Conservation (phyloP, 1,140 invertebrate genomes). For the Drosophila orena region DNA sequence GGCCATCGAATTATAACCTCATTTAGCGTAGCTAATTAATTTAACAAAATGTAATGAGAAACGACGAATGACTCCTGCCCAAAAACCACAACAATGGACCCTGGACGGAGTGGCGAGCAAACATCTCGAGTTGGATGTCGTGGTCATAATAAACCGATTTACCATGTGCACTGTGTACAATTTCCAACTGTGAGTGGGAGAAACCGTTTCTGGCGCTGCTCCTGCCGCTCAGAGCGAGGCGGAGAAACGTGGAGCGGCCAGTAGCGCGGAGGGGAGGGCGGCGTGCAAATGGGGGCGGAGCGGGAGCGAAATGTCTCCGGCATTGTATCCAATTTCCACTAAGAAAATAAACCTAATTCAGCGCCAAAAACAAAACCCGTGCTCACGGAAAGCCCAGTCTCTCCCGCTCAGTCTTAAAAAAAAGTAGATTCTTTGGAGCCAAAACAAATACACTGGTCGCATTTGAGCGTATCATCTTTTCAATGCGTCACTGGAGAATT, state of each 20-base stretch:
- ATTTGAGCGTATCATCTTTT: neutral
- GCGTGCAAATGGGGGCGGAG: constrained; percentile 4
- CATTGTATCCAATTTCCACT: constrained; percentile 65
- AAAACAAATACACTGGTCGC: neutral
- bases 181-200: constrained; percentile 54
- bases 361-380: constrained; percentile 14
- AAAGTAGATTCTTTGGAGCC: neutral
- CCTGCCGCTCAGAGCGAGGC: constrained; percentile 55
- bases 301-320: constrained; percentile 46
- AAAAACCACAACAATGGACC: constrained; percentile 22
- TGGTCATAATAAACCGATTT: constrained; percentile 73
- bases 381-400: constrained; percentile 4
- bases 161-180: constrained; percentile 44
- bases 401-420: constrained; percentile 1
- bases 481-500: neutral
- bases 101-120: constrained; percentile 19
- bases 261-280: constrained; percentile 41
- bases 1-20: constrained; percentile 45
- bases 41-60: constrained; percentile 13
- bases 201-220: constrained; percentile 40
- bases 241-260: constrained; percentile 41
- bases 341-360: constrained; percentile 17
- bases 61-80: neutral
- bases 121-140: constrained; percentile 65
- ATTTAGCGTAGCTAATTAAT: constrained; percentile 53